phyloP scores from a whole-genome alignment of 2,888 invertebrate genomes.

The Trissolcus japonicus region DNA sequence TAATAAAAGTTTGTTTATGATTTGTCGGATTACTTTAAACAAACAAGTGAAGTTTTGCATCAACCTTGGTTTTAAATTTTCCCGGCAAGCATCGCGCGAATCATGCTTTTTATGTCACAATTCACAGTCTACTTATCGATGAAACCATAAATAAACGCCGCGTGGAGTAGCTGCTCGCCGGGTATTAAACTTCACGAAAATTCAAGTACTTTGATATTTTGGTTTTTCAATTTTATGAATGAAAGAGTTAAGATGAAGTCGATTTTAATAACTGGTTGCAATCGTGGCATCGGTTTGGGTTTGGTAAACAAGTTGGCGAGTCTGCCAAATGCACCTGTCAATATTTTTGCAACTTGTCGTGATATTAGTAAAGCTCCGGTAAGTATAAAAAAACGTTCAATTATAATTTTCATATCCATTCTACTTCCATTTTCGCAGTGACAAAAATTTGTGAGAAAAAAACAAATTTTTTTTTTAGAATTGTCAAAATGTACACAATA shows the following conservation, averaged over 20 bases:
- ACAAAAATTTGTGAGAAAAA: too few species aligned
- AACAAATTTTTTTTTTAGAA: too few species aligned
- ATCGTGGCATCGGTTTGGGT: constrained; percentile 92
- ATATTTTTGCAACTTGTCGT: constrained; percentile 90
- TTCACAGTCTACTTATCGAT: not conserved
- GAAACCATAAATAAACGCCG: constrained; percentile 5
- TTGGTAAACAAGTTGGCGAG: constrained; percentile 84
- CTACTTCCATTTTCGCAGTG: not conserved
- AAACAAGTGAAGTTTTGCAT: too few species aligned
- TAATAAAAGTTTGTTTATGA: not conserved
- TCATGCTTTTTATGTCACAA: not conserved
- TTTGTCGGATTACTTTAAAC: not conserved
- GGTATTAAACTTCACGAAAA: too few species aligned
- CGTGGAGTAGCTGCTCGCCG: not conserved
- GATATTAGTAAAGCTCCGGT: constrained; percentile 84
- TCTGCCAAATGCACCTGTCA: constrained; percentile 80
- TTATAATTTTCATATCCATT: not conserved
- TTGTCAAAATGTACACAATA: too few species aligned
- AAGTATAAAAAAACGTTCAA: not conserved
- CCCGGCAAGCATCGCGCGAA: not conserved
- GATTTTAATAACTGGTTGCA: constrained; percentile 92
- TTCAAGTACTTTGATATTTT: not conserved
- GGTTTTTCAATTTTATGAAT: not conserved
- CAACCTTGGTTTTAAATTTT: not conserved
- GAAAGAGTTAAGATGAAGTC: constrained; percentile 80